Evolutionary conservation across 53 echinoderm and acorn worm genomes (phyloP).

Genomic region (Astropecten irregularis): DNA sequence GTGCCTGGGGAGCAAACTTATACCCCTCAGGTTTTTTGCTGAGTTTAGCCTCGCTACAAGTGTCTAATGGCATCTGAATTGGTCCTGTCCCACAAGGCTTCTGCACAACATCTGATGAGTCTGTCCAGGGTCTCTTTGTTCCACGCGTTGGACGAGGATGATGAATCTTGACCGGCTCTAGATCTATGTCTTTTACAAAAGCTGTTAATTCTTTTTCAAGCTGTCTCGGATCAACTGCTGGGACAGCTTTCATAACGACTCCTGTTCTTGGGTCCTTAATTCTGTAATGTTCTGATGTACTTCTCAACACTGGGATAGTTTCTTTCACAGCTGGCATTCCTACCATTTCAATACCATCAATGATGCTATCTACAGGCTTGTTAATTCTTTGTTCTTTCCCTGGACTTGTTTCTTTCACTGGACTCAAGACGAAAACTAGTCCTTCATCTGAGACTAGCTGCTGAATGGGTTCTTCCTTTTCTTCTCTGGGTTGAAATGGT

Average conservation of each 20-base stretch:
- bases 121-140: constrained; percentile 40
- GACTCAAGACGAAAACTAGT: constrained; percentile 23
- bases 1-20: constrained; percentile 8
- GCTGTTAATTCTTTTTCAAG: constrained; percentile 56
- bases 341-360: constrained; percentile 10
- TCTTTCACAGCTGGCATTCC: background rate
- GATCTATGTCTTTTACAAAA: constrained; percentile 36
- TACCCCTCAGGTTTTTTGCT: constrained; percentile 27
- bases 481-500: background rate
- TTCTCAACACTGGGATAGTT: background rate
- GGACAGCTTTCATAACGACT: constrained; percentile 54
- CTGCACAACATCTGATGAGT: background rate
- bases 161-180: constrained; percentile 44
- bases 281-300: background rate
- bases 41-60: background rate
- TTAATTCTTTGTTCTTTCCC: background rate
- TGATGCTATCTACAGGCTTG: background rate
- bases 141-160: constrained; percentile 43
- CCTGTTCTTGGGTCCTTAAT: constrained; percentile 54
- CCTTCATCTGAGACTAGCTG: constrained; percentile 56
- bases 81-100: constrained; percentile 1
- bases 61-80: background rate
- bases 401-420: background rate
- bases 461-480: background rate
- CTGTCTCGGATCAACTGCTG: constrained; percentile 42